Conservation (phyloP, 2,797 vertebrate species). For the Sebastes vulpes region DNA sequence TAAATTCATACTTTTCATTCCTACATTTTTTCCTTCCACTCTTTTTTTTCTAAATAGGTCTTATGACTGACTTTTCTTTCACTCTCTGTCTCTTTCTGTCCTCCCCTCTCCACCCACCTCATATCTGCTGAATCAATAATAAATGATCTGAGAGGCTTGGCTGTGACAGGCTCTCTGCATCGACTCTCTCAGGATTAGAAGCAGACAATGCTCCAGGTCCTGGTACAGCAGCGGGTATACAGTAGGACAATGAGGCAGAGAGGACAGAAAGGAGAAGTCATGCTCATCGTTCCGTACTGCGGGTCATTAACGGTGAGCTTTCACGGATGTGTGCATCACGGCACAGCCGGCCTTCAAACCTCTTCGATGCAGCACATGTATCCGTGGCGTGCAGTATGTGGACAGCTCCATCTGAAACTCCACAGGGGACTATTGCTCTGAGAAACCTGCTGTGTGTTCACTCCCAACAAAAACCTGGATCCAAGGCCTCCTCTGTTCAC, state of each 20-base stretch:
- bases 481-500: constrained; percentile 21
- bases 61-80: constrained; percentile 8
- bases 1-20: background rate
- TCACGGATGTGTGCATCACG: constrained; percentile 44
- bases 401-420: constrained; percentile 54
- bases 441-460: constrained; percentile 42
- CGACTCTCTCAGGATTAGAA: constrained; percentile 46
- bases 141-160: constrained; percentile 63
- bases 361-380: constrained; percentile 7
- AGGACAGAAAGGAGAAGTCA: constrained; percentile 22
- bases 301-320: constrained; percentile 38
- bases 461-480: constrained; percentile 28
- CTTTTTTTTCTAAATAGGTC: constrained; percentile 2
- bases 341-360: constrained; percentile 6
- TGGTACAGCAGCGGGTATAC: constrained; percentile 39
- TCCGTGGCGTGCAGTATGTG: constrained; percentile 7
- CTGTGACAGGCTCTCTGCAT: constrained; percentile 58
- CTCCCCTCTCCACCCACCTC: constrained; percentile 30
- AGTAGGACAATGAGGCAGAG: constrained; percentile 37
- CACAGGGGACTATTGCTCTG: constrained; percentile 29
- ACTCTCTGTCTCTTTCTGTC: constrained; percentile 12
- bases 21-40: background rate
- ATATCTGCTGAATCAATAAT: constrained; percentile 71
- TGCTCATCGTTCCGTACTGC: constrained; percentile 55
- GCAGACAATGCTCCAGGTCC: constrained; percentile 45